phyloP scores from a whole-genome alignment of 2,888 invertebrate genomes.

The Therioaphis trifolii region DNA sequence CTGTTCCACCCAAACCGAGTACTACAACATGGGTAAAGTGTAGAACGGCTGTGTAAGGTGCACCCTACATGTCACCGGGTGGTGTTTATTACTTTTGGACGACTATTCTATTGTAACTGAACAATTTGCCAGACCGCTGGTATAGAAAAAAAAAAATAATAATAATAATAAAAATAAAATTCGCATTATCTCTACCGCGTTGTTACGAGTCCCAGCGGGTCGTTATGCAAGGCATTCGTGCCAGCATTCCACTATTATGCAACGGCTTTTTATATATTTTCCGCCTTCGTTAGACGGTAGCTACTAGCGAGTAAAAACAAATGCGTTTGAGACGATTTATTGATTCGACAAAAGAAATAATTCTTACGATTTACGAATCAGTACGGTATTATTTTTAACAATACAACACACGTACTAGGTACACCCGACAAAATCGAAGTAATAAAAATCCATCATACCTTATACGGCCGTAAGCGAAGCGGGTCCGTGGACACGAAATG shows the following conservation, averaged over 20 bases:
- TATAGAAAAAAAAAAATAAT: not conserved
- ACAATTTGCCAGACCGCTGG: too few relatives aligned
- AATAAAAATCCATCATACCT: slow-evolving; percentile 1
- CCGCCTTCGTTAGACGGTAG: not conserved
- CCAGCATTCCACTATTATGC: not conserved
- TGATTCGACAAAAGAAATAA: too few relatives aligned
- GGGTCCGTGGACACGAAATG: not conserved
- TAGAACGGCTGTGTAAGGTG: slow-evolving; percentile 1
- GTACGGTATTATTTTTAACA: too few relatives aligned
- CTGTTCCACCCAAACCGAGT: slow-evolving; percentile 1
- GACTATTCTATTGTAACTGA: too few relatives aligned
- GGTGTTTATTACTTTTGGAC: too few relatives aligned
- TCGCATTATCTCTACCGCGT: not conserved
- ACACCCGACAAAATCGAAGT: not conserved
- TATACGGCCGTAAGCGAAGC: not conserved
- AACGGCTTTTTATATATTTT: slow-evolving; percentile 15
- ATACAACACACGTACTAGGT: too few relatives aligned
- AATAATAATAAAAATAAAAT: too few relatives aligned
- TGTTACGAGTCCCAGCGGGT: not conserved
- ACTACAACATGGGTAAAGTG: too few relatives aligned
- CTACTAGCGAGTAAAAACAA: too few relatives aligned
- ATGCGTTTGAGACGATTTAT: too few relatives aligned
- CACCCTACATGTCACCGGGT: not conserved
- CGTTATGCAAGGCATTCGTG: slow-evolving; percentile 17
- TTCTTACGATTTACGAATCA: too few relatives aligned